Base-by-base conservation (phyloP, 2,797 vertebrate genomes). In the Bufotes viridis region DNA sequence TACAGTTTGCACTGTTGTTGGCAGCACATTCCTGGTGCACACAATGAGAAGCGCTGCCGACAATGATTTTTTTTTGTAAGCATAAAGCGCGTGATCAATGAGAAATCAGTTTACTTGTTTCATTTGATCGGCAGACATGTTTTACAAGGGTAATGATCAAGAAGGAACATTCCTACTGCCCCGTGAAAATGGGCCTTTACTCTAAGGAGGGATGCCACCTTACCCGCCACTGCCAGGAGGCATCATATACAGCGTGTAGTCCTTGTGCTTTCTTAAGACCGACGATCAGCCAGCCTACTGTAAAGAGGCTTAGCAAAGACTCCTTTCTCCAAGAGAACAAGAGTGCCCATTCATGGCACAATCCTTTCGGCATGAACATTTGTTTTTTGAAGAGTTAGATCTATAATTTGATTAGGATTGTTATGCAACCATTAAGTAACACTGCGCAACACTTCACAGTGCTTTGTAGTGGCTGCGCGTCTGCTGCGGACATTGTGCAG, bases 341-440 rank as follows among this genome's bases (percentile, higher is more conserved):
- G 53, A 10, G 84, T 15, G n/a, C 11, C 85, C 76, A 70, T 81
- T 80, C 85, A 80, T 86, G 69, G 76, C 24, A 4, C 26, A 12
- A 65, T 72, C 34, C 42, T 51, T 78, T 86, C 74, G 49, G 63
- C 65, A 81, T 55, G 60, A 57, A 34, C 53, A 49, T 86, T 80
- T 86, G 76, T 72, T 86, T 81, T 86, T 26, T 24, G 18, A 80
- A 72, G 80, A 42, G 61, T 57, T 49, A 24, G 42, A 57, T 51
- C 53, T 81, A 42, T 72, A 60, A 86, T 86, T 86, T 70, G 63
- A 79, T 80, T 69, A 80, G 53, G 63, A 57, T 53, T 69, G 78
- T 86, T 86, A 60, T 81, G 58, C 26, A 80, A 80, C 24, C 65
- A 81, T 57, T 80, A 63, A 72, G 60, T 78, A 86, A 78, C n/a